Evolutionary conservation across 2,797 vertebrate genomes (phyloP).

Genomic region (Enteromius trimaculatus): DNA sequence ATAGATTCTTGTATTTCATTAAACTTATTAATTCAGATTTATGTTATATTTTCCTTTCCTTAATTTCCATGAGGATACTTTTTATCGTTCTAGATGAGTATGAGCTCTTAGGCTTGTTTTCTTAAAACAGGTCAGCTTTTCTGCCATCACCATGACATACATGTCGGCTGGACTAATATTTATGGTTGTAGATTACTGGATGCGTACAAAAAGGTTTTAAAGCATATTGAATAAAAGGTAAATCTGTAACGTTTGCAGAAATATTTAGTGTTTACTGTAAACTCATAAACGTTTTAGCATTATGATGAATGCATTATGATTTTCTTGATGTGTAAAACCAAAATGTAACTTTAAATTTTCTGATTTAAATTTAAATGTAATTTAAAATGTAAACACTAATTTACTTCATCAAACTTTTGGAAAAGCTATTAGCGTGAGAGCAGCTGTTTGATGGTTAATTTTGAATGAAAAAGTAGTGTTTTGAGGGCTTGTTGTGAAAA

Average conservation of each 20-base stretch:
- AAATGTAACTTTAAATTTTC: slow-evolving; percentile 29
- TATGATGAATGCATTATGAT: not conserved
- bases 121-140: slow-evolving; percentile 9
- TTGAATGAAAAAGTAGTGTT: not conserved
- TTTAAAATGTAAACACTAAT: slow-evolving; percentile 29
- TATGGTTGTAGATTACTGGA: slow-evolving; percentile 7
- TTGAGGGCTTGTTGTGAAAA: not conserved
- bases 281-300: not conserved
- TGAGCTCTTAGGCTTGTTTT: slow-evolving; percentile 12
- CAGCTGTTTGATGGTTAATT: not conserved
- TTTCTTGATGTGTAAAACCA: not conserved
- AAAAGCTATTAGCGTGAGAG: slow-evolving; percentile 32
- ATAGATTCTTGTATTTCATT: not conserved
- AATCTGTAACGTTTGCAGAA: not conserved
- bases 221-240: not conserved
- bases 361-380: slow-evolving; percentile 36
- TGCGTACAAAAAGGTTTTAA: not conserved
- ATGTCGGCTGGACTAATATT: not conserved
- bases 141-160: slow-evolving; percentile 19
- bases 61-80: not conserved
- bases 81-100: not conserved
- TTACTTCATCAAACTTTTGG: slow-evolving; percentile 33
- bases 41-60: not conserved
- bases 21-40: not conserved
- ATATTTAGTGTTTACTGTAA: slow-evolving; percentile 14